Percentiles rank a stretch among this genome's conserved stretches.
These are phyloP conservation scores for Periophthalmus modestus DNA, from an alignment of 2,113 vertebrate genomes.

Conservation along the genomic window DNA sequence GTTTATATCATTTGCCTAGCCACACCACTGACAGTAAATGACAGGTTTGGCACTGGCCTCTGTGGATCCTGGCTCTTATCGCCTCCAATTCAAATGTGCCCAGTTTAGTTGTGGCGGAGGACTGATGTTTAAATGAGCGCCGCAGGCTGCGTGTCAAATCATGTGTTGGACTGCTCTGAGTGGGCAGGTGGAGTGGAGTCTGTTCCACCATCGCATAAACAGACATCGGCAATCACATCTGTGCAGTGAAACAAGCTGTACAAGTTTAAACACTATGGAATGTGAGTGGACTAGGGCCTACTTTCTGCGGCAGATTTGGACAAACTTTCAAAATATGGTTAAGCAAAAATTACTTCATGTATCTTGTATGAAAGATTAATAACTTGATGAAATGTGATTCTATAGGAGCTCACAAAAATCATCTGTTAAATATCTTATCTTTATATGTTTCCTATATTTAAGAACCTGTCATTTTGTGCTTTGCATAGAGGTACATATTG, in stretches of 20 bases:
- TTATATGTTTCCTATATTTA: neutral
- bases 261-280: neutral
- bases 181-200: neutral
- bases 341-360: neutral
- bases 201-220: neutral
- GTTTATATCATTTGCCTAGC: neutral
- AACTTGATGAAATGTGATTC: neutral
- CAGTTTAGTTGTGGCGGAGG: neutral
- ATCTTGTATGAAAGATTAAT: neutral
- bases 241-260: neutral
- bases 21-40: slow-evolving; percentile 5
- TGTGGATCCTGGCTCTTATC: neutral
- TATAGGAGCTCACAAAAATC: neutral
- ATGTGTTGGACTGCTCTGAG: neutral
- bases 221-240: neutral
- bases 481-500: too few species aligned
- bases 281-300: neutral
- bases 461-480: neutral
- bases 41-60: neutral
- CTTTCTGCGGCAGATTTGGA: neutral
- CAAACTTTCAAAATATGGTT: neutral
- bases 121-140: slow-evolving; percentile 8
- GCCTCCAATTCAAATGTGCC: neutral
- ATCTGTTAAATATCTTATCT: too few species aligned
- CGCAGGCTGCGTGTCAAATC: slow-evolving; percentile 11